These are phyloP conservation scores for Phaenicophaeus curvirostris DNA, from an alignment of 2,797 vertebrate species.

Conservation along the genomic window DNA sequence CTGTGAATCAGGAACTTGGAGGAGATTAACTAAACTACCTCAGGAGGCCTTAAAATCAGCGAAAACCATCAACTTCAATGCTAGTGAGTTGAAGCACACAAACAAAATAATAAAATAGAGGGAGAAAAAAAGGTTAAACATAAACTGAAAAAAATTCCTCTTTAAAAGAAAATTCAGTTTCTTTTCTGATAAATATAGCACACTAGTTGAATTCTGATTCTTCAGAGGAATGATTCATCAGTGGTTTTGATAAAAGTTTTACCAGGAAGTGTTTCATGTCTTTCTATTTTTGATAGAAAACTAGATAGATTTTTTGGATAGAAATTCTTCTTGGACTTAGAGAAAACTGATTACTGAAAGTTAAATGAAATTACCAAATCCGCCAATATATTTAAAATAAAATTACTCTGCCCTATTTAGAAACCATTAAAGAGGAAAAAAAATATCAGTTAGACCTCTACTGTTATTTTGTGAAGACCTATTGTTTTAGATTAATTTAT, in stretches of 20 bases:
- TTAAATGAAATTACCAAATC: neutral
- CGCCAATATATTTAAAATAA: neutral
- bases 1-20: neutral
- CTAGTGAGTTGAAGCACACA: neutral
- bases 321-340: neutral
- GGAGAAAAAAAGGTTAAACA: neutral
- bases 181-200: constrained; percentile 17
- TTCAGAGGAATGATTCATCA: constrained; percentile 33
- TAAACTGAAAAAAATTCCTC: neutral
- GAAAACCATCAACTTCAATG: neutral
- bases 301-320: neutral
- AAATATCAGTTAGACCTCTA: neutral
- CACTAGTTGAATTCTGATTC: constrained; percentile 4
- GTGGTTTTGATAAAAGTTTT: neutral
- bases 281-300: neutral
- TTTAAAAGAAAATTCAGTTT: constrained; percentile 13
- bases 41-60: neutral
- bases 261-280: neutral
- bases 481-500: neutral
- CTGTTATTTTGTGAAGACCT: neutral
- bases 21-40: neutral
- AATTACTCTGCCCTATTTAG: neutral
- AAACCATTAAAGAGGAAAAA: neutral
- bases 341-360: neutral
- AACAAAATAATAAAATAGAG: neutral